Conservation (phyloP, 1,140 invertebrate species). For the Scylla paramamosain region DNA sequence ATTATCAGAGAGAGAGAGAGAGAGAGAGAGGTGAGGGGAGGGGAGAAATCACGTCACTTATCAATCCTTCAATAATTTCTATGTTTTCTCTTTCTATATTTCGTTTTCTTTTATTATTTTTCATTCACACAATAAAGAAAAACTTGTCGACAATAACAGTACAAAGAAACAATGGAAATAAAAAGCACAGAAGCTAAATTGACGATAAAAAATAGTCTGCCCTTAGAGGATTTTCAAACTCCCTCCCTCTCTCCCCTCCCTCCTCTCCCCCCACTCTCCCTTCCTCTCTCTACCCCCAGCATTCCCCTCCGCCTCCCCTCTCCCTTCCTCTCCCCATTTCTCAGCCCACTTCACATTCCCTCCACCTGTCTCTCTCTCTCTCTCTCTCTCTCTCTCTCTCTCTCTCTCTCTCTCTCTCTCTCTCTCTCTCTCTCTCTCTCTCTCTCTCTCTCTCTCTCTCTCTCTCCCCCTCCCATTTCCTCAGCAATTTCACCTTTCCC, state of each 20-base stretch:
- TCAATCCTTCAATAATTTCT: too few species aligned
- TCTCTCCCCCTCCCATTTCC: neutral
- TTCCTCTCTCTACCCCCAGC: neutral
- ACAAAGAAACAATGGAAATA: too few species aligned
- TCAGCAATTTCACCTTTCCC: neutral
- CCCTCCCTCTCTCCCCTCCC: neutral
- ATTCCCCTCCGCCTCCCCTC: neutral
- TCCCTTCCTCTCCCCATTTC: neutral
- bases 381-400: neutral
- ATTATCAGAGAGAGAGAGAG: too few species aligned
- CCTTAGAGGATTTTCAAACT: too few species aligned
- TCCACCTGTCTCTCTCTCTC: neutral
- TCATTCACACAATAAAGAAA: too few species aligned
- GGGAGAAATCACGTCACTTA: too few species aligned
- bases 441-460: neutral
- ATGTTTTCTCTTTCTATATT: too few species aligned
- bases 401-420: neutral
- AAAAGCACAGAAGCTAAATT: too few species aligned
- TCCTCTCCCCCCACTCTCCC: neutral
- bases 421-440: neutral
- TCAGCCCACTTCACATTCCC: neutral
- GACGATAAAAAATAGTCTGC: too few species aligned
- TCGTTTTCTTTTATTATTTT: too few species aligned
- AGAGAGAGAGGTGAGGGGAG: too few species aligned
- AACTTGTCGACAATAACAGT: too few species aligned